Conservation (phyloP, 2,888 invertebrate species). For the Anticlea derivata region DNA sequence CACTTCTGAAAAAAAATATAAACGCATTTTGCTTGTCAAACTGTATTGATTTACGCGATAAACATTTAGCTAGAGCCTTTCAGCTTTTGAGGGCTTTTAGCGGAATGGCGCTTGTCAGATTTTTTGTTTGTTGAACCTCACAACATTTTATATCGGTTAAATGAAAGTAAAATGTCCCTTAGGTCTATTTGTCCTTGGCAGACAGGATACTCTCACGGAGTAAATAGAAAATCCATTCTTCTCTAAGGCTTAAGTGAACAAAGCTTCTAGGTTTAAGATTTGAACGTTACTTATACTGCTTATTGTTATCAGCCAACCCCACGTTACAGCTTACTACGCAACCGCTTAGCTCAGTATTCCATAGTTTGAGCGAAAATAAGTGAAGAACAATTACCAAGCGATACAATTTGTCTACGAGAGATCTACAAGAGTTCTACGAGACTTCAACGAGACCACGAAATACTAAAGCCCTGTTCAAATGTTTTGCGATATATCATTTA, state of each 20-base stretch:
- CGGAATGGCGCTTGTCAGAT: slow-evolving; percentile 1
- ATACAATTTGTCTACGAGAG: too few species aligned
- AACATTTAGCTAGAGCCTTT: slow-evolving; percentile 3
- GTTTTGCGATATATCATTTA: too few species aligned
- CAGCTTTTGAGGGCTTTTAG: slow-evolving; percentile 13
- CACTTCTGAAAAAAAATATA: background rate
- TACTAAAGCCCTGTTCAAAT: too few species aligned
- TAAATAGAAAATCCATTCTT: slow-evolving; percentile 18
- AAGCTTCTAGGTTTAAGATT: slow-evolving; percentile 10
- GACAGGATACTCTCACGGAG: slow-evolving; percentile 10
- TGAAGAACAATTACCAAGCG: too few species aligned
- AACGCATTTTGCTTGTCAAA: background rate
- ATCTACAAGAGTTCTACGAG: too few species aligned
- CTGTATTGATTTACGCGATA: slow-evolving; percentile 12
- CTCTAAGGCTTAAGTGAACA: slow-evolving; percentile 18
- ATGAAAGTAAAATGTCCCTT: background rate
- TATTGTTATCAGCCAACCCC: slow-evolving; percentile 21
- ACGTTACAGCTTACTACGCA: slow-evolving; percentile 1
- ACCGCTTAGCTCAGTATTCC: slow-evolving; percentile 1
- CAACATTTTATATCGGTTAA: slow-evolving; percentile 5
- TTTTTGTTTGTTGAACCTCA: slow-evolving; percentile 2
- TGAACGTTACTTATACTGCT: slow-evolving; percentile 22
- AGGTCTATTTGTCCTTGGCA: background rate
- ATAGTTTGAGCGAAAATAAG: too few species aligned
- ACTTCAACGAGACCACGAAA: too few species aligned